phyloP scores from a whole-genome alignment of 2,797 vertebrate species.

The Iguana delicatissima region DNA sequence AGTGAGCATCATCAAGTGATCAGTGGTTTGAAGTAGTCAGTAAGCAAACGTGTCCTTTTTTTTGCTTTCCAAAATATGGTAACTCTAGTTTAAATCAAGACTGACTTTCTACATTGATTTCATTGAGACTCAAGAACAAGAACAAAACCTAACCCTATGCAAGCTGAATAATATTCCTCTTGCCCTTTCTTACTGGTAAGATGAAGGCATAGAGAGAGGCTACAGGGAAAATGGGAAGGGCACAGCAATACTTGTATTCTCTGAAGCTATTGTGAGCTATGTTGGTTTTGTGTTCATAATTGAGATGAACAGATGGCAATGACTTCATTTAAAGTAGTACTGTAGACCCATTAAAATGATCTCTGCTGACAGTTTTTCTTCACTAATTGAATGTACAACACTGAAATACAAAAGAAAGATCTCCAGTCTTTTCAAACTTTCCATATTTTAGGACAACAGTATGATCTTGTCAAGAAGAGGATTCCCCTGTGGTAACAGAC shows the following conservation, averaged over 20 bases:
- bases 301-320: slow-evolving; percentile 83
- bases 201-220: slow-evolving; percentile 53
- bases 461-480: slow-evolving; percentile 69
- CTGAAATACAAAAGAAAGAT: slow-evolving; percentile 79
- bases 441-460: slow-evolving; percentile 76
- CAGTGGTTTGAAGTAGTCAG: too few species aligned
- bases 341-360: slow-evolving; percentile 85
- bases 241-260: slow-evolving; percentile 81
- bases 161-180: neutral
- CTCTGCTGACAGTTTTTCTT: slow-evolving; percentile 80
- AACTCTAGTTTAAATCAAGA: neutral
- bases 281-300: slow-evolving; percentile 83
- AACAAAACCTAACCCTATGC: too few species aligned
- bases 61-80: too few species aligned
- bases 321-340: slow-evolving; percentile 81
- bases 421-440: slow-evolving; percentile 67
- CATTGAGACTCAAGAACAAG: neutral
- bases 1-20: too few species aligned
- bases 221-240: slow-evolving; percentile 73
- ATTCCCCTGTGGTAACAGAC: slow-evolving; percentile 73
- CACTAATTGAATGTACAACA: slow-evolving; percentile 82
- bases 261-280: slow-evolving; percentile 85
- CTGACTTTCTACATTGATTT: neutral
- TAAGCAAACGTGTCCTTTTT: too few species aligned
- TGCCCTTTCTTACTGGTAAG: slow-evolving; percentile 30